A percentile compares a stretch with the other conserved stretches of the same genome.
phyloP scores from a whole-genome alignment of 2,113 vertebrate species.

The Tonatia bakeri region DNA sequence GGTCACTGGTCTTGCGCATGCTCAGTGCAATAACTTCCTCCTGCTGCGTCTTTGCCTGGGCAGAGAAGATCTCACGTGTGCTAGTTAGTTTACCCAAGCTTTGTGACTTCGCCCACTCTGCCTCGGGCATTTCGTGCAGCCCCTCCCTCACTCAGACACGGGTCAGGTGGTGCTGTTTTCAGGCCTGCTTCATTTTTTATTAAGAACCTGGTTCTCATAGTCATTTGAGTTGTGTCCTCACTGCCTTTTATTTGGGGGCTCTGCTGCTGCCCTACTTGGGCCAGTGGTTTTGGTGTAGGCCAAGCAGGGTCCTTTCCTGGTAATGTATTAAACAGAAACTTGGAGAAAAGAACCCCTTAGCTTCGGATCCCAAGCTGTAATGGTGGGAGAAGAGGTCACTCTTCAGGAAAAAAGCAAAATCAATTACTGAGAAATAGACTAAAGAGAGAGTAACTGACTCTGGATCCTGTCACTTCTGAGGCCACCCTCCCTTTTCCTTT shows the following conservation, averaged over 20 bases:
- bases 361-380: not conserved
- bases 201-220: not conserved
- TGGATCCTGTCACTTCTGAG: not conserved
- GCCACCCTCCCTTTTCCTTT: not conserved
- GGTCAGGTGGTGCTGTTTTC: no score
- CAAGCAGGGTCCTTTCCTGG: not conserved
- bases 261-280: not conserved
- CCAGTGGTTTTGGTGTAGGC: not conserved
- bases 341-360: not conserved
- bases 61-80: fast-evolving
- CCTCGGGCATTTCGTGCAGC: no score
- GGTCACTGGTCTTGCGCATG: no score
- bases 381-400: not conserved
- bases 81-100: no score
- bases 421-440: not conserved
- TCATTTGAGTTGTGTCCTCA: not conserved
- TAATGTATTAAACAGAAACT: not conserved
- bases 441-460: not conserved
- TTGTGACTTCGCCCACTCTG: no score
- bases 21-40: no score
- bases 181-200: not conserved
- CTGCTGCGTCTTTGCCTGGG: no score
- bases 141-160: no score
- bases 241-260: not conserved
- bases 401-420: not conserved